Base-by-base conservation (phyloP, 2,888 invertebrate genomes). In the Steinernema hermaphroditum region DNA sequence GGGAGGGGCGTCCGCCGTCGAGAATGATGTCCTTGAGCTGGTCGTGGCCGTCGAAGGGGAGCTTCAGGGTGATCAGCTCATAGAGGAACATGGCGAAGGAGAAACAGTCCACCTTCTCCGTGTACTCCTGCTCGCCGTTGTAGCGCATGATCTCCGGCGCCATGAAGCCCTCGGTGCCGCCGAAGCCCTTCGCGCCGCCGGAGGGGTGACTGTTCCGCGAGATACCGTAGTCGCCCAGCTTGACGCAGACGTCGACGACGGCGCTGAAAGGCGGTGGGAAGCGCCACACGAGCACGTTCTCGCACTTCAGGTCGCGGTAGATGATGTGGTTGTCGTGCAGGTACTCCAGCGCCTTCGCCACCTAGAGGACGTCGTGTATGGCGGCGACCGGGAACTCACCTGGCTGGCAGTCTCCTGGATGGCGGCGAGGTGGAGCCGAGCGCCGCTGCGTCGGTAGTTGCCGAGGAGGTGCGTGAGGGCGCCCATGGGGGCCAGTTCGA, bases 61-160 rank as follows among this genome's bases (percentile, higher is more conserved):
- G 93, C 62, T 94, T 92, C 68, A 96, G 89, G 0, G 95, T 94
- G 70, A 97, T 89, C 78, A 97, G 90, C 88, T 98, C 97, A 88
- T 96, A 98, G 81, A 97, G 90, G 86, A 97, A 92, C 96, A 98
- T 97, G 22, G 96, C 97, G 89, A 95, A 97, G 0, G 97, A 97
- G 88, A 97, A 98, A 81, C 96, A 95, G 87, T 98, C 97, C 74
- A 96, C 96, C 90, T 97, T 97, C 86, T 96, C 96, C 0, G 96
- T 97, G 83, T 98, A 98, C 83, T 96, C 96, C 87, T 96, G 96
- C 87, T 97, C 97, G 0, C 98, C 98, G 87, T 96, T 97, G 88
- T 94, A 96, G 68, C 94, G 91, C 90, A 97, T 94, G 79, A 98
- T 97, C 90, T 98, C 97, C 0, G 97, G 98, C 1, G 97, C 98